Evolutionary conservation across 2,797 vertebrate species (phyloP), one percentile per base, ranked within the genome.

Genomic region (Carcharodon carcharias): DNA sequence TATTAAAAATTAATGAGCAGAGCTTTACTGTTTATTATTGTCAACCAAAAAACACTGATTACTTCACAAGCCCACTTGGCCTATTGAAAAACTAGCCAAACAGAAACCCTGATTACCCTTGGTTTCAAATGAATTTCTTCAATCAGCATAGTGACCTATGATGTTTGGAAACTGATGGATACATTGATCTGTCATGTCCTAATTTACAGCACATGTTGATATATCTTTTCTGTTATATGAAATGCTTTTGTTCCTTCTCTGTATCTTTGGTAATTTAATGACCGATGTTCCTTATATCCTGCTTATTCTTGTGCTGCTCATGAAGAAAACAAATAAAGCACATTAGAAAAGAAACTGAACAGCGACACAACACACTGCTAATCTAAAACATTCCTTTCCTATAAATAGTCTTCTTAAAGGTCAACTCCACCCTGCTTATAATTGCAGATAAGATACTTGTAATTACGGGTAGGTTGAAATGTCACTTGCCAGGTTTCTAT

Each of bases 341-440:
- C 67, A 31, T 95, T 73, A 77, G 50, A 3, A 40, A 26, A 31
- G 14, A 58, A 77, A 95, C 26, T 31, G 94, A 95, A 77, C 45
- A 28, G 35, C 45, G 14, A 58, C 54, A 77, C 94, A 95, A 95
- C 31, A 73, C 69, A 54, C 28, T 69, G 65, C 67, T 71, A 71
- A 58, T 95, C 69, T 95, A 77, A 95, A 95, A 56, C 94, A 95
- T 95, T 73, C 54, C 69, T 73, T 77, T 95, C 94, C 67, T 73
- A 71, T 54, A 54, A 95, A 95, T 95, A 77, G 94, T 71, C 69
- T 71, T 35, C 35, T 16, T 95, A 95, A 95, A 95, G 65, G 94
- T 95, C 94, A 95, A 77, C 94, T 95, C 69, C 94, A 95, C 69
- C 69, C 94, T 95, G 94, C 69, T 95, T 71, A 35, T 77, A 95